Percentiles rank a stretch among this genome's conserved stretches.
These are phyloP conservation scores for Tachina fera DNA, from an alignment of 2,888 invertebrate species.

Conservation along the genomic window DNA sequence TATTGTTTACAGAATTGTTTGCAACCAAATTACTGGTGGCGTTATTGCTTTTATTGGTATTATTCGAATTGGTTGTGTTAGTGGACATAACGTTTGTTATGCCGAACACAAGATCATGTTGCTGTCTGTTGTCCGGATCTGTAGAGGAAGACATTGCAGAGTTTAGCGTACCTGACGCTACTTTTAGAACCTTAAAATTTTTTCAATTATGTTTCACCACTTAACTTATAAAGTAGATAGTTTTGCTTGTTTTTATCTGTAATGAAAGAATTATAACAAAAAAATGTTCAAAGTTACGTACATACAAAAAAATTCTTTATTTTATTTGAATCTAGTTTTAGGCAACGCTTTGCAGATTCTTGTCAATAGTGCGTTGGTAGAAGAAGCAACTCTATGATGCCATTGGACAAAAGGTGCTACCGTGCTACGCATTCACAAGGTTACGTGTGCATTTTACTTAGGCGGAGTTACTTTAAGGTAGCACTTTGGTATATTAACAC, in stretches of 20 bases:
- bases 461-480: constrained; percentile 65
- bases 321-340: constrained; percentile 6
- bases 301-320: not conserved
- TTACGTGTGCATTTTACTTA: constrained; percentile 78
- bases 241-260: constrained; percentile 15
- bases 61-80: constrained; percentile 47
- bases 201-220: not conserved
- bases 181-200: constrained; percentile 8
- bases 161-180: constrained; percentile 52
- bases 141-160: constrained; percentile 59
- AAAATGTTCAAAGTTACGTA: not conserved
- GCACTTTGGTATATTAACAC: constrained; percentile 42
- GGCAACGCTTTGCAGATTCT: constrained; percentile 33
- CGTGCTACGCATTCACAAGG: constrained; percentile 83
- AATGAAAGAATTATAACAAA: constrained; percentile 8
- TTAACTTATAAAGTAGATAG: not conserved
- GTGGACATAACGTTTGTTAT: constrained; percentile 32
- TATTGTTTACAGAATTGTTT: constrained; percentile 67
- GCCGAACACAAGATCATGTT: constrained; percentile 49
- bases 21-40: constrained; percentile 14
- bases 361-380: constrained; percentile 29
- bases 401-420: constrained; percentile 78
- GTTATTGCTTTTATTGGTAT: constrained; percentile 41
- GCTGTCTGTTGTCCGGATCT: constrained; percentile 51
- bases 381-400: constrained; percentile 70